Percentiles rank a stretch among this genome's conserved stretches.
These are phyloP conservation scores for Maniola hyperantus DNA, from an alignment of 2,888 invertebrate genomes.

Conservation along the genomic window DNA sequence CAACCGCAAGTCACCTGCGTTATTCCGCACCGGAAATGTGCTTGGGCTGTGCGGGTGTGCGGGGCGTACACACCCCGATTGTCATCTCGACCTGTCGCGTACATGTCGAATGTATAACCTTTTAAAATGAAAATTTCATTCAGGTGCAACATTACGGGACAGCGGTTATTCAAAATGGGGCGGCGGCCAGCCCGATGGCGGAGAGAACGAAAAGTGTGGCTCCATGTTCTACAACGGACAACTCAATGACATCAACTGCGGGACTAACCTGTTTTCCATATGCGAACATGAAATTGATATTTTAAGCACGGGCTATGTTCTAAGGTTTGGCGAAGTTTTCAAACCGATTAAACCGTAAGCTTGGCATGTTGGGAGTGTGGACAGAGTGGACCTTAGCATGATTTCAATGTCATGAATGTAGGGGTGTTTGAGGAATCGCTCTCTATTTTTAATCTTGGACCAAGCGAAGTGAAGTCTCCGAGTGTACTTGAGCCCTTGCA, in stretches of 20 bases:
- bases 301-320: conserved; percentile 35
- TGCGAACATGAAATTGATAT: conserved; percentile 62
- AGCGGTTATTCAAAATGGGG: conserved; percentile 62
- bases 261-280: conserved; percentile 57
- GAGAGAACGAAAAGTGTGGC: conserved; percentile 57
- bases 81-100: too few species aligned
- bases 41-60: too few species aligned
- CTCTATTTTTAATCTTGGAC: not conserved
- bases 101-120: too few species aligned
- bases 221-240: conserved; percentile 64
- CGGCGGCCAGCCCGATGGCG: conserved; percentile 60
- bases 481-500: too few species aligned
- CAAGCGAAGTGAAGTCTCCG: too few species aligned
- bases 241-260: conserved; percentile 60
- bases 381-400: not conserved
- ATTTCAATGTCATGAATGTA: not conserved
- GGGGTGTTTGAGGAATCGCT: not conserved
- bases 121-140: conserved; percentile 35
- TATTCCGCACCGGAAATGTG: too few species aligned
- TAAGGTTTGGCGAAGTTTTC: conserved; percentile 41
- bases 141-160: conserved; percentile 52
- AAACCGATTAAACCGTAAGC: conserved; percentile 17
- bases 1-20: too few species aligned
- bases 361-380: conserved; percentile 18
- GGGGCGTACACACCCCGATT: too few species aligned